Evolutionary conservation across 2,888 invertebrate species (phyloP).

Genomic region (Pyrrhia umbra): DNA sequence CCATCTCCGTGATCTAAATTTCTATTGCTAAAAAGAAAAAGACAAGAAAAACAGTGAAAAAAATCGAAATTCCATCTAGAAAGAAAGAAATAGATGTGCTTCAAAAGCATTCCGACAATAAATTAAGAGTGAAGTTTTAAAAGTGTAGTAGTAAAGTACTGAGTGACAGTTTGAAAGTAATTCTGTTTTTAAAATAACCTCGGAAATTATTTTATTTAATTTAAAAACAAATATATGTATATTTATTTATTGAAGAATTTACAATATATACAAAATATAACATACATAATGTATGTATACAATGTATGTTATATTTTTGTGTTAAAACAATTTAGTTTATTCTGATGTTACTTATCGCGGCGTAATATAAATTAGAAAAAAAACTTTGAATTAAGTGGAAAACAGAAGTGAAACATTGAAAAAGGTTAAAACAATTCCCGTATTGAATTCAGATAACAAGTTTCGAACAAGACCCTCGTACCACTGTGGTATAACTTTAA

Average conservation of each 20-base stretch:
- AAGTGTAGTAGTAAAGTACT: constrained; percentile 6
- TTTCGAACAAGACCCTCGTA: constrained; percentile 21
- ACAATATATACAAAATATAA: no score
- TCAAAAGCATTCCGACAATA: constrained; percentile 33
- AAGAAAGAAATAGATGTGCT: constrained; percentile 16
- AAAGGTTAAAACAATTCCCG: constrained; percentile 15
- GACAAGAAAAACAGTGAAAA: constrained; percentile 13
- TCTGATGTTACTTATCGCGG: no score
- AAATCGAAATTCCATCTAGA: neutral
- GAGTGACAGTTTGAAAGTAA: neutral
- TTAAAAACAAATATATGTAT: no score
- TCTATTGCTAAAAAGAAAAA: constrained; percentile 19
- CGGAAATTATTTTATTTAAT: neutral
- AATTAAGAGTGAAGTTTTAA: constrained; percentile 5
- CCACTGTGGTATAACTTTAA: constrained; percentile 19
- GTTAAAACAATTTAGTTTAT: no score
- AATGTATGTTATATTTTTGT: no score
- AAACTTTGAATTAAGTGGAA: constrained; percentile 7
- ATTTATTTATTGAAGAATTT: no score
- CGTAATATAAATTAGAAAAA: no score
- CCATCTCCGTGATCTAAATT: constrained; percentile 33
- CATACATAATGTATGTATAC: no score
- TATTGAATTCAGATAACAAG: constrained; percentile 41
- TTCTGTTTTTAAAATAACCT: neutral
- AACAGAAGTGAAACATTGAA: constrained; percentile 21